These are phyloP conservation scores for Drosophila mimetica DNA, from an alignment of 2,888 invertebrate species.

Conservation along the genomic window DNA sequence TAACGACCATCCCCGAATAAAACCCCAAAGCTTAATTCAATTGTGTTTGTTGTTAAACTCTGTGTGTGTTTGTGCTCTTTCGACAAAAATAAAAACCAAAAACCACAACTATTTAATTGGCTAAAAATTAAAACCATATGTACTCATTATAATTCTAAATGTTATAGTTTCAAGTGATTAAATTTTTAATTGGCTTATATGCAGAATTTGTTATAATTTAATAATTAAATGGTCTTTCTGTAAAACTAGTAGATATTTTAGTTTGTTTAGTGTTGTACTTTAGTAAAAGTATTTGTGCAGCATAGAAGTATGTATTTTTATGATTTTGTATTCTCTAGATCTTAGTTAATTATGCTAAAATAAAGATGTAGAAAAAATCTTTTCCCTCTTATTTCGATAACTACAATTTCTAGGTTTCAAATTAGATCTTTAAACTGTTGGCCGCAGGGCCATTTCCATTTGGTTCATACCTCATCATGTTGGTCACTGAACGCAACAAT, in stretches of 20 bases:
- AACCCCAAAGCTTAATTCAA: constrained; percentile 25
- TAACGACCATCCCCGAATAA: constrained; percentile 17
- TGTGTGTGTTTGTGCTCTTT: constrained; percentile 10
- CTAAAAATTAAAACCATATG: constrained; percentile 4
- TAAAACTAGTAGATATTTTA: constrained; percentile 1
- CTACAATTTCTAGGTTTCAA: not conserved
- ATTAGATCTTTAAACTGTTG: no score
- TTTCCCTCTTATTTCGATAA: not conserved
- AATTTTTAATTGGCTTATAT: not conserved
- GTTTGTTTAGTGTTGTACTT: constrained; percentile 7
- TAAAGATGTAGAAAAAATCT: not conserved
- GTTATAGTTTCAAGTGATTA: constrained; percentile 8
- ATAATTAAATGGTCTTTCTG: not conserved
- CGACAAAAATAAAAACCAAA: constrained; percentile 1
- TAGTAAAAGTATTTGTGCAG: constrained; percentile 4
- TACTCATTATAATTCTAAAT: constrained; percentile 17
- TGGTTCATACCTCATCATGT: constrained; percentile 14
- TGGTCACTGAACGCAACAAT: constrained; percentile 11
- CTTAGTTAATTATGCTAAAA: not conserved
- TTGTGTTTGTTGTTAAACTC: constrained; percentile 35
- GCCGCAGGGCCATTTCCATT: not conserved
- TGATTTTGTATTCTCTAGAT: not conserved
- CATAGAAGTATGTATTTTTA: not conserved
- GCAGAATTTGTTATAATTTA: constrained; percentile 1
- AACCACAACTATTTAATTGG: constrained; percentile 24